phyloP scores from a whole-genome alignment of 1,140 invertebrate genomes.

The Aleiodes sp. region DNA sequence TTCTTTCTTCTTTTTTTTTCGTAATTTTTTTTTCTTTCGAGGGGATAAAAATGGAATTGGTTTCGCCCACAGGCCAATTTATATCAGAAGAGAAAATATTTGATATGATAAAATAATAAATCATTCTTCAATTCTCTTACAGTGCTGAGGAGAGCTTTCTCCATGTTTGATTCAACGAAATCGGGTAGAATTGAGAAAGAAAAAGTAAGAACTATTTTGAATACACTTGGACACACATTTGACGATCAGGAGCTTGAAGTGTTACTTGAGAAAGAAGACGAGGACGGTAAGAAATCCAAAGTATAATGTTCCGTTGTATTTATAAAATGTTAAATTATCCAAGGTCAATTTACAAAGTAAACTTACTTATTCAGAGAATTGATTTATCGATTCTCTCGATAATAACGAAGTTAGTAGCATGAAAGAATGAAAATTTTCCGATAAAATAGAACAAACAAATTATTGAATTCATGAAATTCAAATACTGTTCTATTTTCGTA shows the following conservation, averaged over 20 bases:
- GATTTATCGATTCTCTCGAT: conserved; percentile 8
- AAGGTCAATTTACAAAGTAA: conserved; percentile 8
- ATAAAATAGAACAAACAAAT: too few relatives aligned
- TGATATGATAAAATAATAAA: too few relatives aligned
- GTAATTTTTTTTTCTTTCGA: too few relatives aligned
- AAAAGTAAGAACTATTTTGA: conserved; percentile 79
- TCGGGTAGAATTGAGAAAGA: conserved; percentile 78
- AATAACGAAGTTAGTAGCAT: too few relatives aligned
- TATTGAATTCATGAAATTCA: too few relatives aligned
- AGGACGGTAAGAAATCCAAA: conserved; percentile 67
- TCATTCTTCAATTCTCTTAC: too few relatives aligned
- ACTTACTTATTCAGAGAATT: neutral
- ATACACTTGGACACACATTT: conserved; percentile 78
- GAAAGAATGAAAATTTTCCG: too few relatives aligned
- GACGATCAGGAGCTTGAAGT: conserved; percentile 77
- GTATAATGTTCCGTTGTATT: neutral
- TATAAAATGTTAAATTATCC: neutral
- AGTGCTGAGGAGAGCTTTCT: conserved; percentile 78
- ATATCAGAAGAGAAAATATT: neutral
- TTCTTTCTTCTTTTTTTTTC: too few relatives aligned
- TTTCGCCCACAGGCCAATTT: neutral
- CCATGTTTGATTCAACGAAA: conserved; percentile 81
- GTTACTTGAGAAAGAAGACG: conserved; percentile 74
- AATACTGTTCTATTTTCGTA: too few relatives aligned
- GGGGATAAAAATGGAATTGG: conserved; percentile 15